Evolutionary conservation across 2,797 vertebrate species (phyloP), one percentile per base, ranked within the genome.

Genomic region (Rhodeus uyekii): DNA sequence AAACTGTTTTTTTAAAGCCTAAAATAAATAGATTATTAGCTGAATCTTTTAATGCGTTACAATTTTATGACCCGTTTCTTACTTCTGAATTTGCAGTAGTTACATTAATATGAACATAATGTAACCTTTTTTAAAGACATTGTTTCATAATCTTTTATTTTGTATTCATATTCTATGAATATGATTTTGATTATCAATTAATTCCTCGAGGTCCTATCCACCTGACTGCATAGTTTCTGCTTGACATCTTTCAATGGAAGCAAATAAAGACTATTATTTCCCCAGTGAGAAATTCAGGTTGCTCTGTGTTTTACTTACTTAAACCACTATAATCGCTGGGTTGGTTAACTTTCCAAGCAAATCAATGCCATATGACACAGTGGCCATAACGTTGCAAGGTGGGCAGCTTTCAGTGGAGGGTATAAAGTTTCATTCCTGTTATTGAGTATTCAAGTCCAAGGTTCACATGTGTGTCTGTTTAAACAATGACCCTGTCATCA

Each of bases 381-480:
- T 67, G 55, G 34, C 32, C 60, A 65, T 65, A 42, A 64, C 58
- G 6, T 34, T 76, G 58, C 38, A 76, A 63, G 39, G 13, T 78
- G 61, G 76, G 19, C 34, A 64, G 42, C 58, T 44, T 46, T 63
- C 29, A 19, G 75, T 63, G 42, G 39, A 50, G 76, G 32, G 76
- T 65, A 24, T 77, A 34, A 77, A 10, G 76, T 78, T 78, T 78
- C 76, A 48, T 65, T 46, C 4, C 22, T 22, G 42, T 36, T 78
- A 38, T 48, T 77, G 60, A 64, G 75, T 13, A 64, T 48, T 78
- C 32, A 78, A 10, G 14, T 32, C 6, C 5, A 65, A 64, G 76
- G 60, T 50, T 48, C 76, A 78, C 76, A 65, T 78, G 86, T 89
- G 89, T 85, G 88, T 93, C 85, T 80, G 80, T 89, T 92, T 92